Evolutionary conservation across 2,113 vertebrate species (phyloP).

Genomic region (Lutjanus erythropterus): DNA sequence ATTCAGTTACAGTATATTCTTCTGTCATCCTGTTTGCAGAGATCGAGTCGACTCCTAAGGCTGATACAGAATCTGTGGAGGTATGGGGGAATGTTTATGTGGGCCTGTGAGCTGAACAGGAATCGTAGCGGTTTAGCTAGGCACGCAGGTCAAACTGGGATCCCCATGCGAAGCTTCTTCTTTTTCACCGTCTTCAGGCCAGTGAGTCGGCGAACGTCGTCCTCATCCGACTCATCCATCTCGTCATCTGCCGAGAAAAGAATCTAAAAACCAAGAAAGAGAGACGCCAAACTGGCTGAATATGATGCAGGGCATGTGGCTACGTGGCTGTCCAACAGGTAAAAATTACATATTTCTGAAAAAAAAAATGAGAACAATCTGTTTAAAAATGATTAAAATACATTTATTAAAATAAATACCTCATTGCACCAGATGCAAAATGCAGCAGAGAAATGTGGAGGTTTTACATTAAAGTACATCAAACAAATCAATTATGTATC

Average conservation of each 20-base stretch:
- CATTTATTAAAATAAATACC: too few species aligned
- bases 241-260: constrained; percentile 98
- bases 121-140: constrained; percentile 1
- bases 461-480: too few species aligned
- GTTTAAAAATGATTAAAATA: too few species aligned
- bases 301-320: too few species aligned
- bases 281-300: not conserved
- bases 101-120: constrained; percentile 23
- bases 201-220: constrained; percentile 91
- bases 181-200: constrained; percentile 93
- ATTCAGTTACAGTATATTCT: constrained; percentile 3
- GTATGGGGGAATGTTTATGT: constrained; percentile 6
- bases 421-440: too few species aligned
- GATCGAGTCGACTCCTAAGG: not conserved
- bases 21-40: constrained; percentile 16
- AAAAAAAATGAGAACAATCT: too few species aligned
- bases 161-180: constrained; percentile 95
- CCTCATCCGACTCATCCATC: constrained; percentile 97
- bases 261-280: constrained; percentile 84
- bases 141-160: constrained; percentile 90
- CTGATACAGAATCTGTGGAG: constrained; percentile 16
- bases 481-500: too few species aligned
- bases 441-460: too few species aligned
- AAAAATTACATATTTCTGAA: too few species aligned
- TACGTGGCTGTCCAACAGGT: too few species aligned